Evolutionary conservation across 2,888 invertebrate genomes (phyloP).

Genomic region (Anoplius nigerrimus): DNA sequence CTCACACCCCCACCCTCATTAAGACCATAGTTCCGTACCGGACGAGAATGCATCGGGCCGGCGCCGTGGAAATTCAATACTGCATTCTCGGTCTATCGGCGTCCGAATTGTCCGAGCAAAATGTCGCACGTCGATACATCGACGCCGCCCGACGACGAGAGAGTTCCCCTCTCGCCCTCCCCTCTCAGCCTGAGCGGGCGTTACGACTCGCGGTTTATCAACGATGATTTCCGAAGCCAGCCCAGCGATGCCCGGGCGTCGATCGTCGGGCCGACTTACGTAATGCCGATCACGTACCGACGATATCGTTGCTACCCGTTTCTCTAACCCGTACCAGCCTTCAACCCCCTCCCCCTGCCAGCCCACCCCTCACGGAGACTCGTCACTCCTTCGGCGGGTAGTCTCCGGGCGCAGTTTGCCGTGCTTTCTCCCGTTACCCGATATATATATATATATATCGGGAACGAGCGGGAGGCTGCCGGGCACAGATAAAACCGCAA

Average conservation of each 20-base stretch:
- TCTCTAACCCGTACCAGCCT: background rate
- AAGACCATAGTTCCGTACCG: too few relatives aligned
- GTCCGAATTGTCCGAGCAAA: too few relatives aligned
- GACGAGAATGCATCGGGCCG: too few relatives aligned
- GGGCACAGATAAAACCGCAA: constrained; percentile 1
- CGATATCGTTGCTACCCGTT: constrained; percentile 5
- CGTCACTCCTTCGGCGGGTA: too few relatives aligned
- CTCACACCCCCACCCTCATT: too few relatives aligned
- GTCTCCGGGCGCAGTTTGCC: too few relatives aligned
- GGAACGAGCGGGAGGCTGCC: constrained; percentile 1
- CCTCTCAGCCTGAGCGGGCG: background rate
- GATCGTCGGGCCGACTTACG: background rate
- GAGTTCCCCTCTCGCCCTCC: too few relatives aligned
- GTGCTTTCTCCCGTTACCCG: background rate
- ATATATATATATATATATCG: too few relatives aligned
- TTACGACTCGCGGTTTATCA: background rate
- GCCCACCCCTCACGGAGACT: too few relatives aligned
- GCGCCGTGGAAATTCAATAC: too few relatives aligned
- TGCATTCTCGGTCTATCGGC: too few relatives aligned
- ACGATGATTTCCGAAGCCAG: background rate
- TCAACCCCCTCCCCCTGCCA: too few relatives aligned
- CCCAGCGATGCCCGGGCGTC: background rate
- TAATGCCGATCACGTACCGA: background rate
- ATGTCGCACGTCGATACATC: background rate
- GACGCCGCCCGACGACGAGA: background rate